Conservation (phyloP, 2,113 vertebrate species). For the Brachyhypopomus gauderio region DNA sequence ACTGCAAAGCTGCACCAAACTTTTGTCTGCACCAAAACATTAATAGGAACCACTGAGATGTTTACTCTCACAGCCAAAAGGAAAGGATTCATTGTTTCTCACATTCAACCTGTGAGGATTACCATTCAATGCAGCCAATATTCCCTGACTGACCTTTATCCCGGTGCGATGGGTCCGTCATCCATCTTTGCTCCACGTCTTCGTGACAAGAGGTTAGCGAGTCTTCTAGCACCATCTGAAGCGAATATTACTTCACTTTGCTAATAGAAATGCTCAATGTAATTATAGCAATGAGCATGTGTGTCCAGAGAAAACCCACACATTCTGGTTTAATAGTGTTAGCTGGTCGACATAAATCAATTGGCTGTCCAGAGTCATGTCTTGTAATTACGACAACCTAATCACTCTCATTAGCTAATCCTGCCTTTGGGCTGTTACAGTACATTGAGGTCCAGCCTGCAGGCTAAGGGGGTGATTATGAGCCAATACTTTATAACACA, state of each 20-base stretch:
- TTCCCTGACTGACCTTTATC: conserved; percentile 68
- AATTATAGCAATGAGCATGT: conserved; percentile 74
- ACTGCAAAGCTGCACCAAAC: too few species aligned
- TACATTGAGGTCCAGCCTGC: conserved; percentile 37
- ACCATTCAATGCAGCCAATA: conserved; percentile 45
- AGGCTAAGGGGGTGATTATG: conserved; percentile 19
- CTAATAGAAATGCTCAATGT: conserved; percentile 69
- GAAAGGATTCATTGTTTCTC: conserved; percentile 17
- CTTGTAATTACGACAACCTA: conserved; percentile 46
- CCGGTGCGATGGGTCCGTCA: conserved; percentile 68
- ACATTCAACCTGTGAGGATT: neutral
- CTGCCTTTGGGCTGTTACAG: conserved; percentile 54
- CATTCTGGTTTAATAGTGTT: conserved; percentile 68
- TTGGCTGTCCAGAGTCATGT: conserved; percentile 52
- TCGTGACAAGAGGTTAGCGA: conserved; percentile 70
- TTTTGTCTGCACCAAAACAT: too few species aligned
- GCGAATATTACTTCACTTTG: conserved; percentile 67
- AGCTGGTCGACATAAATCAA: conserved; percentile 71
- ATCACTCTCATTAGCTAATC: conserved; percentile 37
- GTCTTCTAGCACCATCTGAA: conserved; percentile 60
- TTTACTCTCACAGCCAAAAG: conserved; percentile 24
- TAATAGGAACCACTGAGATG: neutral
- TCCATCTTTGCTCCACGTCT: conserved; percentile 76
- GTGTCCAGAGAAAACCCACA: conserved; percentile 64
- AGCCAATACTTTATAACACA: conserved; percentile 12